phyloP scores from a whole-genome alignment of 2,888 invertebrate genomes.

The Drosophila fulvimacula region DNA sequence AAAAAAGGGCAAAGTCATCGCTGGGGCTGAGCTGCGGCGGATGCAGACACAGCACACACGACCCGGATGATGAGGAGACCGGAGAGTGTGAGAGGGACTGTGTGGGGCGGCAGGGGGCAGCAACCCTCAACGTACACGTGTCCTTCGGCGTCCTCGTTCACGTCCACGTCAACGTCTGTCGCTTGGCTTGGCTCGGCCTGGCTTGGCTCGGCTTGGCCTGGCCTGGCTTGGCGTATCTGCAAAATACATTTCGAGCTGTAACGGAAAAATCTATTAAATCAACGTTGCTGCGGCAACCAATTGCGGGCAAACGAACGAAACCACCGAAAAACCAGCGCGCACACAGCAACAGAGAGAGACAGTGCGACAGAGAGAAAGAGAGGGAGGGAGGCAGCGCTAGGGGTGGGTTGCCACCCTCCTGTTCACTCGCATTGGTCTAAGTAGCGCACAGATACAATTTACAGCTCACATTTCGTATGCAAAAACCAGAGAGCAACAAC shows the following conservation, averaged over 20 bases:
- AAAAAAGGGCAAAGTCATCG: conserved; percentile 51
- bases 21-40: conserved; percentile 14
- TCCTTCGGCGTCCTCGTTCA: conserved; percentile 33
- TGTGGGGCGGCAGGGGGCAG: neutral
- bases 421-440: conserved; percentile 67
- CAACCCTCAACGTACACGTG: conserved; percentile 43
- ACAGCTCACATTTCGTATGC: conserved; percentile 81
- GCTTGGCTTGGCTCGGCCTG: conserved; percentile 17
- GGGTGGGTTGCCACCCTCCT: conserved; percentile 67
- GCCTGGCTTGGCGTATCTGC: conserved; percentile 67
- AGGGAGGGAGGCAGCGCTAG: neutral
- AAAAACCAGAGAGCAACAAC: conserved; percentile 62
- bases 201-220: conserved; percentile 31
- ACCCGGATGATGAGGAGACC: conserved; percentile 19
- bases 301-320: conserved; percentile 84
- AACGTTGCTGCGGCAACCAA: conserved; percentile 84
- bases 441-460: conserved; percentile 82
- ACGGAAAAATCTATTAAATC: conserved; percentile 85
- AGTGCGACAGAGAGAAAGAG: neutral
- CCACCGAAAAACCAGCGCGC: conserved; percentile 72
- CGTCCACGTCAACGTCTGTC: conserved; percentile 31
- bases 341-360: conserved; percentile 9
- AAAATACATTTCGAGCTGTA: conserved; percentile 76
- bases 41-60: conserved; percentile 28
- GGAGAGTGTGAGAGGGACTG: neutral